Conservation (phyloP, 1,140 invertebrate genomes). For the Ooceraea biroi region DNA sequence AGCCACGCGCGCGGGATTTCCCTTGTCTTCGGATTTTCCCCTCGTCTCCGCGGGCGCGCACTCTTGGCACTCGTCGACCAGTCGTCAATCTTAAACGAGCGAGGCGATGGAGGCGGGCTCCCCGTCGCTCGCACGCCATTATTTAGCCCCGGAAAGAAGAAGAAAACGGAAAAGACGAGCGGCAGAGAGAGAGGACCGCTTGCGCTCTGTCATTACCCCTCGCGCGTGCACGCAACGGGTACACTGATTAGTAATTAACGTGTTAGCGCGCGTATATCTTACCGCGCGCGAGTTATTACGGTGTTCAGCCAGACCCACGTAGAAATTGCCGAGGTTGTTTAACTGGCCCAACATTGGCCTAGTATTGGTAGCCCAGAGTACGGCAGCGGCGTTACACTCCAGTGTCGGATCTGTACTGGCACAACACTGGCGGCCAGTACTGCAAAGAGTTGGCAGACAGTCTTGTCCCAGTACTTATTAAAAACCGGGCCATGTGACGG, state of each 20-base stretch:
- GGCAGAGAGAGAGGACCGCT: constrained; percentile 8
- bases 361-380: no score
- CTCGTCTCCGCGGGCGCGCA: constrained; percentile 38
- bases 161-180: background rate
- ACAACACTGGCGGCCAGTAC: no score
- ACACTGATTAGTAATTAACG: constrained; percentile 44
- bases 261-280: constrained; percentile 43
- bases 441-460: no score
- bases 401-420: no score
- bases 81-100: constrained; percentile 72
- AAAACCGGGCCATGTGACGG: no score
- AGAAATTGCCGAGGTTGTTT: no score
- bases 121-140: constrained; percentile 28
- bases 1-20: constrained; percentile 7
- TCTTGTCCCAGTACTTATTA: no score
- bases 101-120: constrained; percentile 49
- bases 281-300: background rate
- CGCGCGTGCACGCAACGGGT: constrained; percentile 32
- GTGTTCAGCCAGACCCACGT: no score
- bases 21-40: constrained; percentile 39
- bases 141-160: constrained; percentile 13
- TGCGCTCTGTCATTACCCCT: constrained; percentile 5
- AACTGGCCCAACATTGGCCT: no score
- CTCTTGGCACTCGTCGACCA: constrained; percentile 51
- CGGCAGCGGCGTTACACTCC: no score